Percentiles rank a stretch among this genome's conserved stretches.
Evolutionary conservation across 2,113 vertebrate species (phyloP).

Genomic region (Chrysemys picta): DNA sequence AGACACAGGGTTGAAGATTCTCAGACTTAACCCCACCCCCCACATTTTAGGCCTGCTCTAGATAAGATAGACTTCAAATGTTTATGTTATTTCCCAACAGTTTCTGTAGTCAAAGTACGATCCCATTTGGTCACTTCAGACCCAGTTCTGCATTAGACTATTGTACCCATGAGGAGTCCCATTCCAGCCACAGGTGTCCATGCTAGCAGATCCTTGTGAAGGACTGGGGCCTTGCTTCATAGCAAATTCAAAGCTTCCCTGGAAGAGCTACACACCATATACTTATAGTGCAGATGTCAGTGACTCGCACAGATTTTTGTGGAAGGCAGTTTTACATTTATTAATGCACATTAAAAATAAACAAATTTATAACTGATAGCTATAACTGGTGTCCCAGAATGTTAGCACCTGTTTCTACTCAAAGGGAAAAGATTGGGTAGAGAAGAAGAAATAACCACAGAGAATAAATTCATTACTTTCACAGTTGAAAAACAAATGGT

Average conservation of each 20-base stretch:
- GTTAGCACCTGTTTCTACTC: not conserved
- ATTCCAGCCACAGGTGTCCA: not conserved
- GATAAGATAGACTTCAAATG: not conserved
- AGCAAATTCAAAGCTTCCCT: not conserved
- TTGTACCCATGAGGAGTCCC: not conserved
- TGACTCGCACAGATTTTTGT: not conserved
- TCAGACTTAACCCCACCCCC: not conserved
- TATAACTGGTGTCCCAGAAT: not conserved
- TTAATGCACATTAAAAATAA: not conserved
- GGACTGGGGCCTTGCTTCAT: not conserved
- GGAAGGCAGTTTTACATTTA: not conserved
- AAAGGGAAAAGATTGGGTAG: not conserved
- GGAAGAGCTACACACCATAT: not conserved
- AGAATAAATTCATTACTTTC: not conserved
- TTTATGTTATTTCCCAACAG: not conserved
- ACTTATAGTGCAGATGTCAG: not conserved
- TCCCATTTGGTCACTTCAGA: not conserved
- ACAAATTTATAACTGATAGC: not conserved
- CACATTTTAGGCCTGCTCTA: not conserved
- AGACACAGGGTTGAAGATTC: conserved; percentile 15
- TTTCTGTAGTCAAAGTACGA: not conserved
- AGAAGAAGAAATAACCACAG: not conserved
- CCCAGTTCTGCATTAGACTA: not conserved
- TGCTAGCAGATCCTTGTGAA: not conserved
- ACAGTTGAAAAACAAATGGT: not conserved